Base-by-base conservation (phyloP, 2,797 vertebrate species). In the Poecilia velifera region DNA sequence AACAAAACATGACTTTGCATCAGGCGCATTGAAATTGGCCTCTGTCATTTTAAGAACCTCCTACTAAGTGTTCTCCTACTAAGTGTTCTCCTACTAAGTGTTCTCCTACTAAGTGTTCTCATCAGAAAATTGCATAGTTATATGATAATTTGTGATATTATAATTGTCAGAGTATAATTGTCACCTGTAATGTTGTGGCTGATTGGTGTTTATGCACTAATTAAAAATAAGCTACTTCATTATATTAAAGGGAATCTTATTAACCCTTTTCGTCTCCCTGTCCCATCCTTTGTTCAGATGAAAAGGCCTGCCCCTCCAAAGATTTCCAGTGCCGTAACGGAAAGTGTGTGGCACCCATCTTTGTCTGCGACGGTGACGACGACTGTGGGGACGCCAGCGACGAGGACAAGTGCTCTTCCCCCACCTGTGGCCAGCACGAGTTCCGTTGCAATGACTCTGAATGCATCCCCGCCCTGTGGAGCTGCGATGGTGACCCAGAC, bases 401-500 rank as follows among this genome's bases (percentile, higher is more conserved):
- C 0, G 98, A 99, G 86, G 95, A 95, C 49, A 97, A 97, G 77
- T 99, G 98, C 85, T 93, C 95, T 0, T 89, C 95, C 5, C 95
- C 96, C 86, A 96, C 96, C 84, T 99, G 98, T 57, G 96, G 95
- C 81, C 96, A 97, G 72, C 97, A 93, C 0, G 97, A 99, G 92
- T 99, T 99, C 93, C 98, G 97, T 87, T 99, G 98, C 90, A 97
- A 98, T 22, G 95, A 97, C 91, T 97, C 97, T 0, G 79, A 96
- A 91, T 99, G 98, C 91, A 97, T 99, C 95, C 97, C 98, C 0
- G 95, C 96, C 72, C 94, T 95, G 90, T 99, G 98, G 98, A 96
- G 98, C 89, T 99, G 98, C 0, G 98, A 99, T 53, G 97, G 96
- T 20, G 98, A 99, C 87, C 93, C 97, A 0, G 98, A 99, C 96